Conservation (phyloP, 2,797 vertebrate genomes). For the Siniperca undulata region DNA sequence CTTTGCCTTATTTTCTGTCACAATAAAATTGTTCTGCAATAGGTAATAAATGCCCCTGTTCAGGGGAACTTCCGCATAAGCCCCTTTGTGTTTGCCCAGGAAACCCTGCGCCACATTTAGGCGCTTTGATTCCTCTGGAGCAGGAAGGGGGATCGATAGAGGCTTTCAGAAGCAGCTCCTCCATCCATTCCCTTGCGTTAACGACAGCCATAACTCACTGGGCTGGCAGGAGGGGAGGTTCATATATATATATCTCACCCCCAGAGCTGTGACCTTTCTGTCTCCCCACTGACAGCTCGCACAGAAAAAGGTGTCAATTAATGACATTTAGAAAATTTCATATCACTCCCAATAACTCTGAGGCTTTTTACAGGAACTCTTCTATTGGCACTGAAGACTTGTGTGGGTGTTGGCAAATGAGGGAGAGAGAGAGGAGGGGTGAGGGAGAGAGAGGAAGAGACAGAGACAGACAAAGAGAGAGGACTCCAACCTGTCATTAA, state of each 20-base stretch:
- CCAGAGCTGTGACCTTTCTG: slow-evolving; percentile 86
- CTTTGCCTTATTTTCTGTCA: neutral
- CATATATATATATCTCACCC: slow-evolving; percentile 85
- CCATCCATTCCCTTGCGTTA: slow-evolving; percentile 85
- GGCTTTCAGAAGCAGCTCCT: slow-evolving; percentile 83
- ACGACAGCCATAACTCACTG: slow-evolving; percentile 88
- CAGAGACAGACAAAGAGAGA: slow-evolving; percentile 28
- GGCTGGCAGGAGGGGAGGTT: slow-evolving; percentile 75
- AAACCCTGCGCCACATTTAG: slow-evolving; percentile 72
- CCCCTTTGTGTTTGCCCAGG: slow-evolving; percentile 56
- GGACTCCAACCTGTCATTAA: slow-evolving; percentile 75
- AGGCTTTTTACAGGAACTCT: slow-evolving; percentile 81
- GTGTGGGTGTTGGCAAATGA: slow-evolving; percentile 55
- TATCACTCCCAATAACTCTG: slow-evolving; percentile 86
- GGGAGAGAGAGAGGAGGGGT: slow-evolving; percentile 28
- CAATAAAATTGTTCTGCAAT: neutral
- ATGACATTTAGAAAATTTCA: slow-evolving; percentile 89
- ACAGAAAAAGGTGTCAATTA: slow-evolving; percentile 89
- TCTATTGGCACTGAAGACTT: slow-evolving; percentile 69
- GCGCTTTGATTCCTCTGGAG: slow-evolving; percentile 71
- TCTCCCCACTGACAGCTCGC: slow-evolving; percentile 83
- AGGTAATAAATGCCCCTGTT: slow-evolving; percentile 12
- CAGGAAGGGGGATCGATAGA: slow-evolving; percentile 82
- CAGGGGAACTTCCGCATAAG: slow-evolving; percentile 27
- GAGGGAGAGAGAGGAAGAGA: slow-evolving; percentile 34